Conservation (phyloP, 2,797 vertebrate genomes). For the Myotis daubentonii region DNA sequence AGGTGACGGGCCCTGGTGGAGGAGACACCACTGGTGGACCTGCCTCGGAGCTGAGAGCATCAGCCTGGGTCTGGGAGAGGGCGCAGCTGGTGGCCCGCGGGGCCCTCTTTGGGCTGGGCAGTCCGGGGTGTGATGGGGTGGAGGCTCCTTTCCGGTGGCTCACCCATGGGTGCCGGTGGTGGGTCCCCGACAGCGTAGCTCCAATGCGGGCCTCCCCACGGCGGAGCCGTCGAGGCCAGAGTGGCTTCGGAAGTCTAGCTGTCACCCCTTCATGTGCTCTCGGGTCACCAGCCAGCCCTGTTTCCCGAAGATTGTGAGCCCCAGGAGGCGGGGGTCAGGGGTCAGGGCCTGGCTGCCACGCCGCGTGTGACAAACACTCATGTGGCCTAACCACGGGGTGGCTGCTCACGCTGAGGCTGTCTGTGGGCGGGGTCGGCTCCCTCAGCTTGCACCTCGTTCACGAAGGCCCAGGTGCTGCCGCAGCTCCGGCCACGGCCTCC, state of each 20-base stretch:
- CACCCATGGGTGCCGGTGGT: rapidly evolving
- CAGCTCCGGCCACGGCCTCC: background rate
- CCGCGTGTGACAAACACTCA: no score
- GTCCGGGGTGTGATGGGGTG: no score
- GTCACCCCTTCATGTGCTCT: rapidly evolving
- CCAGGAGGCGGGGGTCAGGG: rapidly evolving
- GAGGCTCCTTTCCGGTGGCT: no score
- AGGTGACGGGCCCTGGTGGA: background rate
- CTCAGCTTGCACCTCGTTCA: background rate
- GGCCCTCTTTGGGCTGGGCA: background rate
- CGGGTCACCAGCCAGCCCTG: background rate
- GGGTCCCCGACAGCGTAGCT: background rate
- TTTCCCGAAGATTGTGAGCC: background rate
- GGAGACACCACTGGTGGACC: background rate
- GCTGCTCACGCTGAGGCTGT: no score
- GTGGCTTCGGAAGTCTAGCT: background rate
- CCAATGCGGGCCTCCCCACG: no score
- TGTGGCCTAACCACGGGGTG: background rate
- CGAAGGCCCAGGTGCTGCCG: background rate
- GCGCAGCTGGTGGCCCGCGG: background rate
- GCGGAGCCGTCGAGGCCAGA: no score
- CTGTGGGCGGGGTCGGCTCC: background rate
- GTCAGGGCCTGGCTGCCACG: background rate
- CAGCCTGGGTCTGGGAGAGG: no score
- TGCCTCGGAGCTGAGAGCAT: background rate